Base-by-base conservation (phyloP, 23 tunicate genomes). In the Corella eumyota region DNA sequence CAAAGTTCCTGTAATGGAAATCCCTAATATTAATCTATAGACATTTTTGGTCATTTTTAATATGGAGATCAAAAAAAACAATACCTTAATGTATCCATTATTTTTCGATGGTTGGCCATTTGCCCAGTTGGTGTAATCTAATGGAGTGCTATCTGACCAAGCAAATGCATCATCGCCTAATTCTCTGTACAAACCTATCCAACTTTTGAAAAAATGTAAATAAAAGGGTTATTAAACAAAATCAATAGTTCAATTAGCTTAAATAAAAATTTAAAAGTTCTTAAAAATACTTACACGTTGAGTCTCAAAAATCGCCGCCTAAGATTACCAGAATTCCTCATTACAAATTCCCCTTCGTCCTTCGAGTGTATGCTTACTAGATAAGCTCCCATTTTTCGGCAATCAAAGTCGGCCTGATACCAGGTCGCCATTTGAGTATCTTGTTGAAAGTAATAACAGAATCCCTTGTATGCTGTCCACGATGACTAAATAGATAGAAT, bases 71-170 rank as follows among this genome's bases (percentile, higher is more conserved):
- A 48, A 6, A 51, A 6, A 22, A 57, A 29, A 45, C 9, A 15
- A 25, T 37, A 71, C 90, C 78, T 71, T 71, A 37, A 34, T 27
- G 32, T 37, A 69, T 4, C 90, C 72, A 22, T 67, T 67, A 11
- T 73, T 56, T 34, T 70, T 69, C 15, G 94, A 68, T 1, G 96
- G 96, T 54, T 88, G 81, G 6, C 58, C 59, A 9, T 67, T 52
- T 7, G 77, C 96, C 96, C 96, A 88, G 53, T 72, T 77, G 1
- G 52, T 20, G 62, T 40, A 88, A 27, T 85, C 69, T 20, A 88
- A 1, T 15, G 66, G 19, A 25, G 60, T 60, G 11, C 81, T 69
- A 69, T 88, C 96, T 21, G 79, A 62, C 96, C 96, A 88, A 0
- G 17, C 30, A 36, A 48, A 88, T 5, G 75, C 66, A 20, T 79